Conservation (phyloP, 2,888 invertebrate genomes). For the Zaprionus lineosus region DNA sequence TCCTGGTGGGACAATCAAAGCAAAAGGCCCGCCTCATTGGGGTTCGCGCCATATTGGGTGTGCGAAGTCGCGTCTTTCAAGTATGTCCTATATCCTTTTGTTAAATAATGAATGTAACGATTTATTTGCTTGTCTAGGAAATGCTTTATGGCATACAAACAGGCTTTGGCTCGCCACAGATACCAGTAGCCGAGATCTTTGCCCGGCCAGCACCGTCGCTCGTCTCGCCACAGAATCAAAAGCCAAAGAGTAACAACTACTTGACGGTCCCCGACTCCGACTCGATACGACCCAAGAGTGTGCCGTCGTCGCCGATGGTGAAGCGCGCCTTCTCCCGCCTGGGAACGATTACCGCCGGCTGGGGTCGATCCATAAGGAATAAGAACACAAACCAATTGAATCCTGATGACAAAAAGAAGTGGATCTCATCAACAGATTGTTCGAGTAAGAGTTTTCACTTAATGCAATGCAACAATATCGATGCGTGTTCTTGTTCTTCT, state of each 20-base stretch:
- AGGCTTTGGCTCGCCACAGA: constrained; percentile 96
- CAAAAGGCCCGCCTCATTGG: constrained; percentile 95
- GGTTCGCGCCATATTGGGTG: constrained; percentile 94
- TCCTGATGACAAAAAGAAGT: constrained; percentile 94
- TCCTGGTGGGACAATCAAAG: constrained; percentile 95
- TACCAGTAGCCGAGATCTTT: constrained; percentile 93
- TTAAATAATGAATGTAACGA: not conserved
- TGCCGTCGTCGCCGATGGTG: constrained; percentile 96
- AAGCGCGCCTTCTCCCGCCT: constrained; percentile 95
- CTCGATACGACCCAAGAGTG: constrained; percentile 93
- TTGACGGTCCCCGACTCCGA: constrained; percentile 95
- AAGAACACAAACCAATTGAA: constrained; percentile 92
- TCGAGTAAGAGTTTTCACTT: constrained; percentile 87
- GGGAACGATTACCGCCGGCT: constrained; percentile 94
- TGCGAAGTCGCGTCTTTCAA: constrained; percentile 90
- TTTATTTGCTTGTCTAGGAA: constrained; percentile 88
- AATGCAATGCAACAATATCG: constrained; percentile 80
- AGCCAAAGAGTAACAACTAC: constrained; percentile 96
- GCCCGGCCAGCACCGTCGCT: constrained; percentile 93
- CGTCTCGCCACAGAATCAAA: constrained; percentile 92
- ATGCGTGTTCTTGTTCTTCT: constrained; percentile 77
- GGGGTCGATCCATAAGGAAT: constrained; percentile 93
- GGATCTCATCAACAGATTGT: constrained; percentile 96
- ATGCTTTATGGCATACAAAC: constrained; percentile 97
- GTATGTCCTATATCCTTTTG: constrained; percentile 45